Evolutionary conservation across 2,888 invertebrate genomes (phyloP).

Genomic region (Eupithecia tripunctaria): DNA sequence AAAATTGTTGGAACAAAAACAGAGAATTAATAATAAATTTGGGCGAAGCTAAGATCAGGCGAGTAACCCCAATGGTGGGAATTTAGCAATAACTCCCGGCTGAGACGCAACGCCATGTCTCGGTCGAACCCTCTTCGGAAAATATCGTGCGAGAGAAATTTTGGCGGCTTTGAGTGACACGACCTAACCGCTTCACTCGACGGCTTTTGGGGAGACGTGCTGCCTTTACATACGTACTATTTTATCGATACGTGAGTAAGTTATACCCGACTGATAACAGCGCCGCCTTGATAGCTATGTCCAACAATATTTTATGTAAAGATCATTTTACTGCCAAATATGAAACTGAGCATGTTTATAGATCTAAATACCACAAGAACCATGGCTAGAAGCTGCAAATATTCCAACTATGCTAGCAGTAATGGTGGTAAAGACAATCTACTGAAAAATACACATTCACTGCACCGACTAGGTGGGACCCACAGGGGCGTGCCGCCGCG

Average conservation of each 20-base stretch:
- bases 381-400: neutral
- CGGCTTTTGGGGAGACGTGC: constrained; percentile 51
- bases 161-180: constrained; percentile 61
- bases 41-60: constrained; percentile 51
- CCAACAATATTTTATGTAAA: neutral
- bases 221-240: constrained; percentile 19
- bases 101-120: constrained; percentile 56
- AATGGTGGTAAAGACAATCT: too few relatives aligned
- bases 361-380: neutral
- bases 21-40: constrained; percentile 44
- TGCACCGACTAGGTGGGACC: too few relatives aligned
- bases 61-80: constrained; percentile 56
- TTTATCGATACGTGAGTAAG: constrained; percentile 16
- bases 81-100: constrained; percentile 54
- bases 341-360: neutral
- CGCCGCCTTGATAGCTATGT: neutral
- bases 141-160: constrained; percentile 65
- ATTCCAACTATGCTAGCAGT: too few relatives aligned
- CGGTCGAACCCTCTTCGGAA: constrained; percentile 58
- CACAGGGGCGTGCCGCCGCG: too few relatives aligned
- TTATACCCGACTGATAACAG: neutral
- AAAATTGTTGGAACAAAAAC: constrained; percentile 11
- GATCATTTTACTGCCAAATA: neutral
- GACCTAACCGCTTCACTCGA: constrained; percentile 55
- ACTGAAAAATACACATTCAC: too few relatives aligned